Conservation (phyloP, 1,140 invertebrate genomes). For the Trachymyrmex septentrionalis region DNA sequence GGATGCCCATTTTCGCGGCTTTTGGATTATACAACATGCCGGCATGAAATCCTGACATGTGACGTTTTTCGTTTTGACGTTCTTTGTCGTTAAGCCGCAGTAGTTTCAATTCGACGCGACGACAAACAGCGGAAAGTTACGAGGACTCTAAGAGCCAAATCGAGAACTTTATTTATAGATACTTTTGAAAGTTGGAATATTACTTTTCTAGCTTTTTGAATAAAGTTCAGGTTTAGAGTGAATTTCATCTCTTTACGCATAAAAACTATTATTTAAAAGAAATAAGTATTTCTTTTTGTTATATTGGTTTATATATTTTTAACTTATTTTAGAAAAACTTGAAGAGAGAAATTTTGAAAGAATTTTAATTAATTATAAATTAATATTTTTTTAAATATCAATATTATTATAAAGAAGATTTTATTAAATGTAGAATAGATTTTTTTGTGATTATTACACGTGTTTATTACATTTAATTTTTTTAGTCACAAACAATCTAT, state of each 20-base stretch:
- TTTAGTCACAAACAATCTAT: background rate
- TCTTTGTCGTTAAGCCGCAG: slow-evolving; percentile 8
- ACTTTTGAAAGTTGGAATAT: slow-evolving; percentile 29
- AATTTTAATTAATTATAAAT: background rate
- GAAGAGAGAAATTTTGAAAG: background rate
- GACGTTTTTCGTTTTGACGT: background rate
- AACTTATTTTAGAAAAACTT: background rate
- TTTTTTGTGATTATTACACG: too few species aligned
- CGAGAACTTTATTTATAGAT: slow-evolving; percentile 27
- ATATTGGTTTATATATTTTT: background rate
- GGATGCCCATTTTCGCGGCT: background rate
- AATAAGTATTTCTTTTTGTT: background rate
- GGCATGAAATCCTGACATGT: background rate
- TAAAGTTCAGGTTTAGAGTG: slow-evolving; percentile 3
- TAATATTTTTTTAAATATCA: background rate
- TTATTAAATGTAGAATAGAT: background rate
- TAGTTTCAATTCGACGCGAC: slow-evolving; percentile 20
- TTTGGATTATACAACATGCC: slow-evolving; percentile 5
- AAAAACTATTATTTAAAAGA: background rate
- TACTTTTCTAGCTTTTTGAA: slow-evolving; percentile 25
- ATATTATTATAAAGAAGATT: background rate
- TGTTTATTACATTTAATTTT: background rate
- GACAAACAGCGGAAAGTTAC: slow-evolving; percentile 14
- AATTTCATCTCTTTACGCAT: background rate
- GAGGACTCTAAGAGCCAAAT: slow-evolving; percentile 11